Percentiles rank a stretch among this genome's conserved stretches.
Evolutionary conservation across 2,113 vertebrate genomes (phyloP).

Genomic region (Pelecanoides urinatrix): DNA sequence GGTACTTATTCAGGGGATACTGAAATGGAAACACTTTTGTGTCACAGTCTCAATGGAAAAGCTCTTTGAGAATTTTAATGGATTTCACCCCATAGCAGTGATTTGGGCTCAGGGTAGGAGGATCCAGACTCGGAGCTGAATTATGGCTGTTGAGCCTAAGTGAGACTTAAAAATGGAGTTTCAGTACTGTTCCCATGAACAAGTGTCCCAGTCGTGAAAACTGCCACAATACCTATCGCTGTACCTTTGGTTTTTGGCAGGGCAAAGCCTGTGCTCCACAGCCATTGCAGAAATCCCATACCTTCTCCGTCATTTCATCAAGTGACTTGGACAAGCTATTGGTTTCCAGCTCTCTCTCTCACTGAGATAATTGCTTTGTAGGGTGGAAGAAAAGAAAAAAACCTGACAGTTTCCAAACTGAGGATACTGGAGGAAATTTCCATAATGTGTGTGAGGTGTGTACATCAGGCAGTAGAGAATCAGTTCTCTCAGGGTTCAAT

Average conservation of each 20-base stretch:
- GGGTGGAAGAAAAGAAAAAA: background rate
- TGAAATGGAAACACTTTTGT: constrained; percentile 3
- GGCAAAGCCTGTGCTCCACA: background rate
- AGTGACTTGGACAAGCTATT: background rate
- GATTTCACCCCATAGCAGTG: background rate
- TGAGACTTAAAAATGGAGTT: background rate
- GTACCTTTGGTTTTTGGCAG: background rate
- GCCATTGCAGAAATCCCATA: background rate
- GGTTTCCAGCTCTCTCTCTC: background rate
- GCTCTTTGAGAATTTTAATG: background rate
- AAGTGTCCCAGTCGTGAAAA: background rate
- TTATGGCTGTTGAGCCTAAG: background rate
- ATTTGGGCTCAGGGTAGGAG: background rate
- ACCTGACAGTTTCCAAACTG: background rate
- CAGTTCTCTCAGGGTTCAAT: background rate
- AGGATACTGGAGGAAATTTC: background rate
- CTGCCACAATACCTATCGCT: background rate
- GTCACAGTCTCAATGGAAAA: background rate
- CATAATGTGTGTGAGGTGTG: background rate
- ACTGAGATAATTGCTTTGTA: background rate
- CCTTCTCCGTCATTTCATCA: background rate
- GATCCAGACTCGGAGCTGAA: background rate
- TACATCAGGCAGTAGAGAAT: background rate
- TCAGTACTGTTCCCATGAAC: background rate
- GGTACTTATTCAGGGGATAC: background rate